Evolutionary conservation across 2,113 vertebrate species (phyloP).

Genomic region (Lonchura striata): DNA sequence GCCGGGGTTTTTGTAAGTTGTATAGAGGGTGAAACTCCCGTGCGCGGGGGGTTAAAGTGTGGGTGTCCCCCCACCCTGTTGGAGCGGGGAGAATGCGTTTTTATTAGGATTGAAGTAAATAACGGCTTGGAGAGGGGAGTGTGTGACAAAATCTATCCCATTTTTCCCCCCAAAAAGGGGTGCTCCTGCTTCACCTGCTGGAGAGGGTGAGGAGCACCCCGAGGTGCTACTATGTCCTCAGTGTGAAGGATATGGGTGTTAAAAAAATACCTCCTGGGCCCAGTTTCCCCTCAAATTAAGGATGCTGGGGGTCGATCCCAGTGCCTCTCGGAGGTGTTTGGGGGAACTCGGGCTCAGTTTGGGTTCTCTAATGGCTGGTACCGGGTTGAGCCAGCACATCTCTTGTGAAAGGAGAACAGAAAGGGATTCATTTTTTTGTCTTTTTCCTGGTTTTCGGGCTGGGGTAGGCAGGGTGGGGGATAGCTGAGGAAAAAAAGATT

Average conservation of each 20-base stretch:
- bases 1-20: neutral
- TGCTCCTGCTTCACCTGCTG: neutral
- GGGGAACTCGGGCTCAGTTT: neutral
- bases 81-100: neutral
- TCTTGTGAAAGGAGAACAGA: neutral
- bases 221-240: neutral
- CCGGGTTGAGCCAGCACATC: neutral
- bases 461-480: neutral
- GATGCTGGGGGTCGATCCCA: neutral
- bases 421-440: too few species aligned
- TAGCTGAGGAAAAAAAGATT: neutral
- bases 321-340: too few species aligned
- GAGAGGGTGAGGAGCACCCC: neutral
- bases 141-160: neutral
- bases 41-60: neutral
- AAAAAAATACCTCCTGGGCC: neutral
- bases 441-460: neutral
- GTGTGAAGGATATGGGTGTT: fast-evolving
- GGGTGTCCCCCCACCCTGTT: neutral
- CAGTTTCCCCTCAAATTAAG: neutral
- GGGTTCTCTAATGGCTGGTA: neutral
- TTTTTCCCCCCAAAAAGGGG: neutral
- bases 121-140: too few species aligned
- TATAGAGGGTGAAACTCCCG: neutral
- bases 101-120: neutral